Evolutionary conservation across 2,797 vertebrate genomes (phyloP).

Genomic region (Limosa lapponica): DNA sequence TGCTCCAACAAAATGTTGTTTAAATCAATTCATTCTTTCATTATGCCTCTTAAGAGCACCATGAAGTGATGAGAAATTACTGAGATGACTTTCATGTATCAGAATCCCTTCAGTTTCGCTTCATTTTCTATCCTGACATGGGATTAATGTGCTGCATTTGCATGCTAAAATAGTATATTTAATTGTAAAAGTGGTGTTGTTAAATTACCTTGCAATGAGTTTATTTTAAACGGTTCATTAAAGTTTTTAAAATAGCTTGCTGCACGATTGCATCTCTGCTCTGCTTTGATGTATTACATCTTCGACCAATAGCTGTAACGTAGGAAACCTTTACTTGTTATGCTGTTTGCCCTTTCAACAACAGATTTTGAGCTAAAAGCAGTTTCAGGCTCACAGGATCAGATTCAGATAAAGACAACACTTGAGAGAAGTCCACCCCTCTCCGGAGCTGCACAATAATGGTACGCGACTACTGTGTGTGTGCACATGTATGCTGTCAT

Average conservation of each 20-base stretch:
- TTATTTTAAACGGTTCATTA: conserved; percentile 81
- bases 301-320: not conserved
- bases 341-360: conserved; percentile 5
- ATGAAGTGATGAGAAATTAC: conserved; percentile 77
- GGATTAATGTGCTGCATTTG: conserved; percentile 77
- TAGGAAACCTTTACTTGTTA: conserved; percentile 38
- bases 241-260: conserved; percentile 73
- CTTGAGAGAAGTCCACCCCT: not conserved
- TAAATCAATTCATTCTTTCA: conserved; percentile 81
- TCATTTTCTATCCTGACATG: conserved; percentile 73
- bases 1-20: conserved; percentile 76
- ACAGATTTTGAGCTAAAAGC: conserved; percentile 17
- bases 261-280: conserved; percentile 59
- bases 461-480: not conserved
- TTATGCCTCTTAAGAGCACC: conserved; percentile 70
- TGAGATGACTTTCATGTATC: conserved; percentile 71
- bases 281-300: conserved; percentile 65
- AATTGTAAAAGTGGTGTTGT: conserved; percentile 78
- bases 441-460: not conserved
- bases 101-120: conserved; percentile 76
- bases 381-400: not conserved
- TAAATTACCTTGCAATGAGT: conserved; percentile 81
- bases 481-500: not conserved
- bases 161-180: conserved; percentile 78
- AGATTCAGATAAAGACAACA: not conserved